Base-by-base conservation (phyloP, 1,140 invertebrate genomes). In the Orussus abietinus region DNA sequence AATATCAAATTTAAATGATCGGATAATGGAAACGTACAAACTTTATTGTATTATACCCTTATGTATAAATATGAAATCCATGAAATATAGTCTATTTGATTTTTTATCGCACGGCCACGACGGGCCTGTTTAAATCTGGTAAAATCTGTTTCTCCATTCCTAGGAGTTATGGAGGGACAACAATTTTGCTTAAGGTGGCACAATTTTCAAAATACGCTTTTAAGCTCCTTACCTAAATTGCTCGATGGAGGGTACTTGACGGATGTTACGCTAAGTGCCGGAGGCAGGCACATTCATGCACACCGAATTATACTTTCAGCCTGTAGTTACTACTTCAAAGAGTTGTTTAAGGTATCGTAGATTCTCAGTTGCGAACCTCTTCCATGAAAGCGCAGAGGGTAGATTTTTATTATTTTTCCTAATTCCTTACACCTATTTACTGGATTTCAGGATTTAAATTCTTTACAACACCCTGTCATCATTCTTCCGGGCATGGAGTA, bases 251-350 rank as follows among this genome's bases (percentile, higher is more conserved):
- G 92, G 56, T 80, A 88, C 59, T 78, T 96, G 57, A 90, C 90
- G 21, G 92, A 96, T 73, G 88, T 94, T 10, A 93, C 90, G 10
- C 73, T 96, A 18, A 88, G 84, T 46, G 90, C 90, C 18, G 88
- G 88, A 49, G 87, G 86, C 7, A 79, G 81, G 38, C 82, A 80
- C 29, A 69, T 95, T 35, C 83, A 84, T 55, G 92, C 91, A 12
- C 92, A 96, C 64, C 81, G 83, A 58, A 80, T 96, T 22, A 86
- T 96, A 33, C 75, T 96, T 21, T 92, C 90, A 11, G 89, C 90
- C 38, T 94, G 90, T 70, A 93, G 90, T 72, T 84, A 87, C 49
- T 96, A 93, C 74, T 95, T 96, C 69, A 84, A 90, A 66, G 86
- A 90, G 55, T 74, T 93, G 39, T 92, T 93, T 66, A 87, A 87